Conservation (phyloP, 2,888 invertebrate species). For the Ectobius pallidus region DNA sequence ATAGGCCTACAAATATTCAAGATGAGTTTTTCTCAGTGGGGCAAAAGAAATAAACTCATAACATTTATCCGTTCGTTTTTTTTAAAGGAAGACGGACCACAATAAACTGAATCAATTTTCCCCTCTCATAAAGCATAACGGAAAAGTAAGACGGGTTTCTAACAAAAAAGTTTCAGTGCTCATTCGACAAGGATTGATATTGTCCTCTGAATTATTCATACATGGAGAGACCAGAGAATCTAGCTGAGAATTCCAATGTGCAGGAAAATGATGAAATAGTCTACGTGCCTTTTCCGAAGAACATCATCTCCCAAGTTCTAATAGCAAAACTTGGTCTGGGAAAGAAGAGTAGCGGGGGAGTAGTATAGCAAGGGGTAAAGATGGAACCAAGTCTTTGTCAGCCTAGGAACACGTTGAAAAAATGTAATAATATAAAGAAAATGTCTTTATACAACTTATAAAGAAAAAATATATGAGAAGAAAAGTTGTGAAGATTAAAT, state of each 20-base stretch:
- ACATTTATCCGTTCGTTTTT: not conserved
- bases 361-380: slow-evolving; percentile 18
- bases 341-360: slow-evolving; percentile 1
- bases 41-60: slow-evolving; percentile 6
- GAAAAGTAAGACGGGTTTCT: slow-evolving; percentile 22
- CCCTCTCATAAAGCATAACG: slow-evolving; percentile 1
- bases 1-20: too few species aligned
- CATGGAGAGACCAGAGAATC: slow-evolving; percentile 20
- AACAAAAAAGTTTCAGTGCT: slow-evolving; percentile 36
- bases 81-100: slow-evolving; percentile 6
- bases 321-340: slow-evolving; percentile 27
- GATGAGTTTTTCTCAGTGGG: too few species aligned
- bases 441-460: slow-evolving; percentile 30
- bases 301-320: slow-evolving; percentile 17
- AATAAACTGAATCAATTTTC: slow-evolving; percentile 30
- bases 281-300: slow-evolving; percentile 35
- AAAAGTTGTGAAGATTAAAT: slow-evolving; percentile 28
- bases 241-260: slow-evolving; percentile 37
- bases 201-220: slow-evolving; percentile 42
- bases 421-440: slow-evolving; percentile 36
- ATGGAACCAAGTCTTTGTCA: slow-evolving; percentile 27
- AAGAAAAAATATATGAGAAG: slow-evolving; percentile 1
- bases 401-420: slow-evolving; percentile 2
- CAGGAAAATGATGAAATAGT: slow-evolving; percentile 39
- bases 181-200: slow-evolving; percentile 42